These are phyloP conservation scores for Clarias fuscus DNA, from an alignment of 2,797 vertebrate species.

Conservation along the genomic window DNA sequence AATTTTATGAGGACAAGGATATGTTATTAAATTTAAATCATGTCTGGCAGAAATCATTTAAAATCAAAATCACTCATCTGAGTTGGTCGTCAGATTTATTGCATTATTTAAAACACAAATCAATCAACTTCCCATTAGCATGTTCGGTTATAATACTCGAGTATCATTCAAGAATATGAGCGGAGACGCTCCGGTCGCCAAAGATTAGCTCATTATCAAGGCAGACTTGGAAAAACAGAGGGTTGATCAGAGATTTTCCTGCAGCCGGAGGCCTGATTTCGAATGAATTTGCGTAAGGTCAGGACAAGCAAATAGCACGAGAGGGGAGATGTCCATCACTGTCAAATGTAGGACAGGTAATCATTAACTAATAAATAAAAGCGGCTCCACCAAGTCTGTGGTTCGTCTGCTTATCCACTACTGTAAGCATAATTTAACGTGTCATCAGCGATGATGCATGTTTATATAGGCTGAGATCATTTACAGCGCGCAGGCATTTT, in stretches of 20 bases:
- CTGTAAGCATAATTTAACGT: constrained; percentile 47
- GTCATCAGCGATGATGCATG: constrained; percentile 55
- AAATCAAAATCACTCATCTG: neutral
- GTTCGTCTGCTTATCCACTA: constrained; percentile 59
- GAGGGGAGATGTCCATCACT: constrained; percentile 61
- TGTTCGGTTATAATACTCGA: constrained; percentile 27
- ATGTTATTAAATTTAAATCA: neutral
- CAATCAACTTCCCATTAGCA: constrained; percentile 27
- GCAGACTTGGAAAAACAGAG: constrained; percentile 23
- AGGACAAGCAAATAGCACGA: constrained; percentile 24
- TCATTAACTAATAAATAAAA: constrained; percentile 62
- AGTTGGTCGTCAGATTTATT: constrained; percentile 18
- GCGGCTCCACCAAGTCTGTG: constrained; percentile 59
- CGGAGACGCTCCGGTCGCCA: constrained; percentile 25
- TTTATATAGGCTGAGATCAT: constrained; percentile 44
- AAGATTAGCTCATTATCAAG: constrained; percentile 42
- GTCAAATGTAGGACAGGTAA: constrained; percentile 60
- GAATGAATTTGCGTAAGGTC: constrained; percentile 20
- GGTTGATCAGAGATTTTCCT: constrained; percentile 40
- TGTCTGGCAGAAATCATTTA: neutral
- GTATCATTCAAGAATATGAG: constrained; percentile 18
- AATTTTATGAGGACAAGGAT: neutral
- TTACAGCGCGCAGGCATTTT: constrained; percentile 37
- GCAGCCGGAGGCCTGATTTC: neutral
- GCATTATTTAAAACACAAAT: constrained; percentile 15